Percentiles rank a stretch among this genome's conserved stretches.
Evolutionary conservation across 2,888 invertebrate species (phyloP).

Genomic region (Xiphydria camelus): DNA sequence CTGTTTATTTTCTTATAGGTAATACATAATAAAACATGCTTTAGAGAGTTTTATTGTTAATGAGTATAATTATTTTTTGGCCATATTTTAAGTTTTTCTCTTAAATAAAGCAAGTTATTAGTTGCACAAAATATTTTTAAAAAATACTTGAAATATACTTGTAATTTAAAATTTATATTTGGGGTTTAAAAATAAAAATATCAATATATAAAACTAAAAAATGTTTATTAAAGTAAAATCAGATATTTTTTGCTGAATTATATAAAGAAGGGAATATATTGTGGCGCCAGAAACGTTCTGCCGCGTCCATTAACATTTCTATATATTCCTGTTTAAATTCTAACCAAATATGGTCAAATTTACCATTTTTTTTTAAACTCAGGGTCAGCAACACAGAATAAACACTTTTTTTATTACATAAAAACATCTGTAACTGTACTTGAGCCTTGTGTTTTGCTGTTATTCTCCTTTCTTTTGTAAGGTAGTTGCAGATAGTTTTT

Average conservation of each 20-base stretch:
- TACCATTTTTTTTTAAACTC: conserved; percentile 25
- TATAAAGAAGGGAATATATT: conserved; percentile 20
- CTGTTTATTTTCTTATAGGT: no score
- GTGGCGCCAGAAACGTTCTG: conserved; percentile 23
- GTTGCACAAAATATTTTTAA: no score
- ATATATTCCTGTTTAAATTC: conserved; percentile 17
- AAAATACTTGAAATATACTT: no score
- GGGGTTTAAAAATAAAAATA: conserved; percentile 1
- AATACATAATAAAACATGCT: no score
- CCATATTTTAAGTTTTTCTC: no score
- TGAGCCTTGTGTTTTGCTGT: conserved; percentile 27
- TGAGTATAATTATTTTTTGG: no score
- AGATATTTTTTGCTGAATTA: neutral
- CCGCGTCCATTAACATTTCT: conserved; percentile 19
- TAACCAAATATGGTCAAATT: conserved; percentile 9
- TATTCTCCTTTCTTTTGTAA: conserved; percentile 19
- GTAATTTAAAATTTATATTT: no score
- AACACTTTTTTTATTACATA: conserved; percentile 20
- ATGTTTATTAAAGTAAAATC: neutral
- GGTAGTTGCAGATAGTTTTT: conserved; percentile 22
- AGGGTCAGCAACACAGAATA: conserved; percentile 33
- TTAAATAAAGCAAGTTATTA: no score
- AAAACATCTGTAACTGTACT: conserved; percentile 37
- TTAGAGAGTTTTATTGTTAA: no score
- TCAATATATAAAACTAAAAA: neutral